Base-by-base conservation (phyloP, 2,797 vertebrate species). In the Hypotaenidia okinawae region DNA sequence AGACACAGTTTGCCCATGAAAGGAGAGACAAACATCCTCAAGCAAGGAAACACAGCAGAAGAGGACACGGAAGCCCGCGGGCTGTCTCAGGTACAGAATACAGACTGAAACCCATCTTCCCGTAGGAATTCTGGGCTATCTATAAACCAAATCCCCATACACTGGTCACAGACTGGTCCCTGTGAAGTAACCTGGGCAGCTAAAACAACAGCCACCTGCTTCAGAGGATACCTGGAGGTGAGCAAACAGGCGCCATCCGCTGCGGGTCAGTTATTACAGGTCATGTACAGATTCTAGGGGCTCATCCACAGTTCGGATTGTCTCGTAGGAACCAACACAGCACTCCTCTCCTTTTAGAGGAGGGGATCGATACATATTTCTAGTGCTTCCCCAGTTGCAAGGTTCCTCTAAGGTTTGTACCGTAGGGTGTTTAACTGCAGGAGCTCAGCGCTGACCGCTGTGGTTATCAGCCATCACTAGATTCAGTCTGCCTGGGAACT, bases 361-460 rank as follows among this genome's bases (percentile, higher is more conserved):
- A 76, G 41, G 63, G 59, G 92, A 76, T 35, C 15, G n/a, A 72
- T n/a, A 91, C 87, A 6, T 32, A 62, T n/a, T 62, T 69, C 51
- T 28, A 63, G 32, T 25, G 52, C 28, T 93, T 24, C 64, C 32
- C 10, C 54, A 47, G 51, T 37, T 58, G 54, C 27, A 66, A 69
- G 37, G 37, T 27, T 82, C 57, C 79, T 58, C 33, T 33, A 8
- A n/a, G 25, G 41, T 37, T 59, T 79, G 35, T 43, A 32, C 19
- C 1, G 0, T 5, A 5, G 1, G 15, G 28, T 1, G 3, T 33
- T 79, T 11, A 75, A 39, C 43, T 49, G 39, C 30, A 32, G 51
- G 30, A 75, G 37, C 27, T 72, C 52, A 55, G 19, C 87, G 67
- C 63, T 72, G 30, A 37, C 32, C 4, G 1, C n/a, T 37, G 18